These are phyloP conservation scores for Chaetodon auriga DNA, from an alignment of 2,113 vertebrate genomes.

Conservation along the genomic window DNA sequence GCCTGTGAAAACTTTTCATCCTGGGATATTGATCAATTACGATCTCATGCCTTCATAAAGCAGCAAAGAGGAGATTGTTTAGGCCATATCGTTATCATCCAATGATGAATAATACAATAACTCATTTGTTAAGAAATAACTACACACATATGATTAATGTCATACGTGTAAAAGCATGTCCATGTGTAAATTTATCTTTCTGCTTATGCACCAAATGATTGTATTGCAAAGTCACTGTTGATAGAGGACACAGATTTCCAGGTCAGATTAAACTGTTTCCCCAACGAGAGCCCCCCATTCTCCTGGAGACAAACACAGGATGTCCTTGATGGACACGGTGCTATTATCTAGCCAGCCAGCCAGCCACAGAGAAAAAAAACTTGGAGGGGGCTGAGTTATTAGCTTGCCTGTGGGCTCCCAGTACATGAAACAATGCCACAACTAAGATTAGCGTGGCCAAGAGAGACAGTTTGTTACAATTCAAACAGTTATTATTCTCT, in stretches of 20 bases:
- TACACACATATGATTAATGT: background rate
- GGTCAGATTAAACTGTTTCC: slow-evolving; percentile 86
- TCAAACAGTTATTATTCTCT: slow-evolving; percentile 81
- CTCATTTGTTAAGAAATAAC: background rate
- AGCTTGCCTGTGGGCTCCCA: slow-evolving; percentile 84
- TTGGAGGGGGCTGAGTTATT: slow-evolving; percentile 90
- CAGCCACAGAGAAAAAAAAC: slow-evolving; percentile 67
- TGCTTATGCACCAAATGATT: slow-evolving; percentile 48
- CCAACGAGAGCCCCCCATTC: slow-evolving; percentile 90
- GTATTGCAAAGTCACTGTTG: slow-evolving; percentile 78
- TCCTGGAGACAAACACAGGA: slow-evolving; percentile 98
- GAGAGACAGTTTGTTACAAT: slow-evolving; percentile 79
- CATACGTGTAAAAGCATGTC: slow-evolving; percentile 6
- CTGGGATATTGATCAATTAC: slow-evolving; percentile 20
- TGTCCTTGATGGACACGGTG: slow-evolving; percentile 92
- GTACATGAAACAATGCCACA: slow-evolving; percentile 89
- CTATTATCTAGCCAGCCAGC: slow-evolving; percentile 90
- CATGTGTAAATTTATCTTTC: slow-evolving; percentile 53
- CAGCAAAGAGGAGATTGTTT: background rate
- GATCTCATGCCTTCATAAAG: background rate
- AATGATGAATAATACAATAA: background rate
- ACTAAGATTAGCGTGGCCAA: slow-evolving; percentile 92
- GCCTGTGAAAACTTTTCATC: slow-evolving; percentile 43
- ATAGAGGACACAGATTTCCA: slow-evolving; percentile 86
- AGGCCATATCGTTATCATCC: background rate